These are phyloP conservation scores for Liparis tanakae DNA, from an alignment of 2,797 vertebrate species.

Conservation along the genomic window DNA sequence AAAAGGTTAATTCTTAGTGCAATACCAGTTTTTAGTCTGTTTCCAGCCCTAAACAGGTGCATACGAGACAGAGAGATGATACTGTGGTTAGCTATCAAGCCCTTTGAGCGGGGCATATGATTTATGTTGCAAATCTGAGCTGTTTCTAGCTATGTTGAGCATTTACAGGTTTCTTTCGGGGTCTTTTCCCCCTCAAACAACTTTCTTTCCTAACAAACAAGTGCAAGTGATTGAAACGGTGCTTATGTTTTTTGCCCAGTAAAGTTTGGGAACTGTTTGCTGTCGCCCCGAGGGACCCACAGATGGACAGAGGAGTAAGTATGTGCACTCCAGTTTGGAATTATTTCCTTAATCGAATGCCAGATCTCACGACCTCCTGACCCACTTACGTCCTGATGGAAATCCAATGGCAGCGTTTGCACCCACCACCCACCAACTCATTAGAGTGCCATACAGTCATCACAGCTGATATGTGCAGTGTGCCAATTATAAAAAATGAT, in stretches of 20 bases:
- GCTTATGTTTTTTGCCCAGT: slow-evolving; percentile 39
- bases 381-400: slow-evolving; percentile 43
- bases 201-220: slow-evolving; percentile 15
- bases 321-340: slow-evolving; percentile 50
- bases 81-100: slow-evolving; percentile 6
- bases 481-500: slow-evolving; percentile 22
- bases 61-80: neutral
- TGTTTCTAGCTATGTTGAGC: neutral
- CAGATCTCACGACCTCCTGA: slow-evolving; percentile 67
- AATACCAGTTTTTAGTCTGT: neutral
- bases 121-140: neutral
- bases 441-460: slow-evolving; percentile 31
- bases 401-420: slow-evolving; percentile 30
- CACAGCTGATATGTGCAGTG: neutral
- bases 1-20: neutral
- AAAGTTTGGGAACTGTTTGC: slow-evolving; percentile 60
- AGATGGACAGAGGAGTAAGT: slow-evolving; percentile 49
- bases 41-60: slow-evolving; percentile 12
- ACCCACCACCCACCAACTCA: slow-evolving; percentile 28
- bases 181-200: slow-evolving; percentile 11
- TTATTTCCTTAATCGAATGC: slow-evolving; percentile 52
- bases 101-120: neutral
- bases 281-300: slow-evolving; percentile 39
- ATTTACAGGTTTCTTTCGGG: neutral
- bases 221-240: slow-evolving; percentile 34